phyloP scores from a whole-genome alignment of 2,113 vertebrate genomes.

The Pavo muticus region DNA sequence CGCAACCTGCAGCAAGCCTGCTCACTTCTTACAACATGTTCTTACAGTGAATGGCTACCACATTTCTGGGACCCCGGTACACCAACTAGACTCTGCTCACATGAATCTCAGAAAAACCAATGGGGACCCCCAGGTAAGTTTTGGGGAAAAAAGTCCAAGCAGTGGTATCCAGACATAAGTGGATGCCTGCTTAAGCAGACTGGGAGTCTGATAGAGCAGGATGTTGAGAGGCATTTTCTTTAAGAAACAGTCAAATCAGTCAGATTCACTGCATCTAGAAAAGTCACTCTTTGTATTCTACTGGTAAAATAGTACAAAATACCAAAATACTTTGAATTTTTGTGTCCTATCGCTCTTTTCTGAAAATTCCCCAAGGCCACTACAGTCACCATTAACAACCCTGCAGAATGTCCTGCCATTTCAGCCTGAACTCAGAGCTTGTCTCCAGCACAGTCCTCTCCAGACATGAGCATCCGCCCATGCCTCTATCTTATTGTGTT shows the following conservation, averaged over 20 bases:
- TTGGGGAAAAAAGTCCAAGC: background rate
- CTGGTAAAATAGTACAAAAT: background rate
- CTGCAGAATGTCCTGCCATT: background rate
- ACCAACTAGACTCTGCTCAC: constrained; percentile 86
- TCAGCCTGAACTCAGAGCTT: background rate
- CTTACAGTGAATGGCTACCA: constrained; percentile 95
- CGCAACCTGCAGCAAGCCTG: background rate
- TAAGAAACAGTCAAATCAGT: background rate
- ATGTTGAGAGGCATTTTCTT: background rate
- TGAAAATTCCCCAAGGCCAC: background rate
- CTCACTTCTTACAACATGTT: constrained; percentile 48
- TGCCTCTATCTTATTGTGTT: constrained; percentile 30
- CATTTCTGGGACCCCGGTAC: constrained; percentile 84
- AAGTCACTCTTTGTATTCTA: background rate
- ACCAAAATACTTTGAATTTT: background rate
- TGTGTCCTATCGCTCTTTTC: background rate
- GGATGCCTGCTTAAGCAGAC: background rate
- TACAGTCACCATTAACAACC: background rate
- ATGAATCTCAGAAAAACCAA: constrained; percentile 85
- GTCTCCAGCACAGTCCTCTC: constrained; percentile 23
- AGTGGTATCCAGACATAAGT: background rate
- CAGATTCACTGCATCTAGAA: background rate
- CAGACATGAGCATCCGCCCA: background rate
- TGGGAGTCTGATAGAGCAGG: background rate
- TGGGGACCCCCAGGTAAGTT: constrained; percentile 89